Conservation (phyloP, 2,888 invertebrate genomes). For the Clanis bilineata region DNA sequence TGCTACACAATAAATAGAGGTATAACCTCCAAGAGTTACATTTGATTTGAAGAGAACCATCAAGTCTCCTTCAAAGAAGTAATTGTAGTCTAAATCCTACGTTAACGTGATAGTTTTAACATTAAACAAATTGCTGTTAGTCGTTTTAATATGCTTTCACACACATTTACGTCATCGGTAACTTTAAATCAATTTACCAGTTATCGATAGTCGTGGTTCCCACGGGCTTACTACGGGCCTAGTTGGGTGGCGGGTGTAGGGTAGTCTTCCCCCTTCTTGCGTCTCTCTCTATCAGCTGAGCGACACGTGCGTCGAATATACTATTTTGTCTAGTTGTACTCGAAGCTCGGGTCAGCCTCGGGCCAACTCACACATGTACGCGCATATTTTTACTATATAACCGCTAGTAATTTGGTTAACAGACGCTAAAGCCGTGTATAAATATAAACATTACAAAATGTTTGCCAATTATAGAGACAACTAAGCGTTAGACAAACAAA, state of each 20-base stretch:
- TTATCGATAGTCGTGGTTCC: constrained; percentile 11
- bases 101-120: neutral
- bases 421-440: constrained; percentile 1
- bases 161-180: neutral
- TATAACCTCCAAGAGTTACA: too few species aligned
- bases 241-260: constrained; percentile 41
- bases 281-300: constrained; percentile 76
- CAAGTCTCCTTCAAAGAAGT: neutral
- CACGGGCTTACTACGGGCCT: neutral
- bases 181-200: neutral
- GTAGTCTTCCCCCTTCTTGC: constrained; percentile 48
- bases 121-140: neutral
- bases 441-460: constrained; percentile 8
- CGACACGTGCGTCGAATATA: constrained; percentile 70
- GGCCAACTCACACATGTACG: constrained; percentile 19
- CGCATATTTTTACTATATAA: constrained; percentile 8
- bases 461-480: constrained; percentile 14
- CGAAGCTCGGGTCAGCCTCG: constrained; percentile 28
- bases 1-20: too few species aligned
- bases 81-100: neutral
- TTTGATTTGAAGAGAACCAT: neutral
- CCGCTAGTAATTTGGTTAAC: constrained; percentile 13
- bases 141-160: neutral
- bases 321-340: constrained; percentile 64
- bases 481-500: constrained; percentile 12